Evolutionary conservation across 2,888 invertebrate genomes (phyloP), one percentile per base, ranked within the genome.

Genomic region (Caenorhabditis sp.): DNA sequence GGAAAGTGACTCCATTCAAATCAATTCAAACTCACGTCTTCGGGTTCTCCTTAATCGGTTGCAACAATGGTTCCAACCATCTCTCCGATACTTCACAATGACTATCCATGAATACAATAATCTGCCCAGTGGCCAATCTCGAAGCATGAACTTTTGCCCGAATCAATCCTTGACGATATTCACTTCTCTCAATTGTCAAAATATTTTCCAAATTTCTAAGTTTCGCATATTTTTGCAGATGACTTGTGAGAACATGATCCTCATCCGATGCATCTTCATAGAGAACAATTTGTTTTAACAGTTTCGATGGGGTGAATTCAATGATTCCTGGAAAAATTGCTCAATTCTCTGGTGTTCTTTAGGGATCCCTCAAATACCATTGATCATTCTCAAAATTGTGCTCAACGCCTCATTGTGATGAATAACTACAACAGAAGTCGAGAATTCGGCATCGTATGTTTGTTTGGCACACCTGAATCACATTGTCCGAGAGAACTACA

Each of bases 361-460:
- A n/a, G n/a, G n/a, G n/a, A n/a, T n/a, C n/a, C n/a, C n/a, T n/a
- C n/a, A n/a, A n/a, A n/a, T 8, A 65, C 72, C 78, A 43, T 76
- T 85, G 50, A 88, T 70, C 84, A 87, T 88, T 67, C 97, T 91
- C 74, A 97, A 91, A 27, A 99, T 91, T 0, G 97, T 97, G 50
- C 95, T 93, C 95, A 97, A 96, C 0, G 97, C 97, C 89, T 99
- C 97, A 89, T 99, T 99, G 90, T 97, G 97, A 90, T 97, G 99
- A 64, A 99, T 97, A 85, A 99, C 95, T 70, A 99, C 94, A 84
- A 99, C 94, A 89, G 82, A 83, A 2, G 80, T 83, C 12, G 70
- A 76, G 49, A 76, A 74, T 10, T 67, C 31, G 8, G 76, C 78
- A 43, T 77, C 71, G 59, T 78, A 84, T 53, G 67, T 74, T 53